Evolutionary conservation across 30 jellyfish, hydroid and myxozoan genomes (phyloP), one percentile per base, ranked within the genome.

Genomic region (Chrysaora quinquecirrha): DNA sequence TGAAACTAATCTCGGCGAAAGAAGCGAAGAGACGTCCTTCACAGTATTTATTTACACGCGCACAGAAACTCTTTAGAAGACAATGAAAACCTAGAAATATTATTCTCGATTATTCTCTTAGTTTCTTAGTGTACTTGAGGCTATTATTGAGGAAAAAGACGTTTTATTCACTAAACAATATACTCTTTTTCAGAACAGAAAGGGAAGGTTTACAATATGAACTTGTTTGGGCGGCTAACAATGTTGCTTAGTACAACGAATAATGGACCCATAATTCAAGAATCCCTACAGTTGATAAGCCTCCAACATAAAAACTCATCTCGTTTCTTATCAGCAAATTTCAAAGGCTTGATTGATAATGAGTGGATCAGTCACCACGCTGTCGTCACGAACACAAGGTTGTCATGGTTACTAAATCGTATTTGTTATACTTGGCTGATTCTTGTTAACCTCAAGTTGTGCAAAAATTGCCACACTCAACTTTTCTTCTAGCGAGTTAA

Each of bases 131-230:
- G 72, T 66, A 82, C 73, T 65, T 74, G 71, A 32, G 16, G 85
- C 92, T 70, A 82, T 82, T 82, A 82, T 82, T 68, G 92, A 82
- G 92, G 79, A 82, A 70, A 82, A 68, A 70, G 47, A 75, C 69
- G 76, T 69, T 74, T 82, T 69, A 82, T 82, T 68, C 80, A 71
- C 25, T 54, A 80, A 82, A 82, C 92, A 82, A 82, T 82, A 74
- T 82, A 25, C 2, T 52, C 9, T 52, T 52, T 19, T 35, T 58
- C 61, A 52, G 82, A 52, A 31, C 72, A 82, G 80, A 71, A 82
- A 64, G 62, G 56, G 92, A 63, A 52, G 92, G 66, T 64, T 82
- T 82, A 35, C 75, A 66, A 56, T 82, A 60, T 68, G 92, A 80
- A 67, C 67, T 80, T 83, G 65, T 56, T 6, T 70, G 67, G 61